phyloP scores from a whole-genome alignment of 2,888 invertebrate species.

The Geophilus truncorum region DNA sequence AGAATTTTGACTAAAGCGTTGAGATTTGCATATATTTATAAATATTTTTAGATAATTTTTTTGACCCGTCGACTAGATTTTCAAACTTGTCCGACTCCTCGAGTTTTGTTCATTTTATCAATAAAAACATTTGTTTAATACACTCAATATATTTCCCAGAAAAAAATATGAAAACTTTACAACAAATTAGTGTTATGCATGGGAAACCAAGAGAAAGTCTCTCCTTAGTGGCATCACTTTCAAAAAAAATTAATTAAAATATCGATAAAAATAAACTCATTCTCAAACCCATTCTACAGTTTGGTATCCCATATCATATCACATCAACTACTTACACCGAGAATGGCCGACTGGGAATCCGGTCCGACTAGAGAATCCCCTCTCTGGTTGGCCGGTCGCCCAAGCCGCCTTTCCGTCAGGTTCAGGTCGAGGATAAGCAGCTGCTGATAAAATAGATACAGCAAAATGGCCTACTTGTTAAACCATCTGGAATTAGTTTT shows the following conservation, averaged over 20 bases:
- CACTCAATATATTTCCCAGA: too few relatives aligned
- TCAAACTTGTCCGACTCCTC: too few relatives aligned
- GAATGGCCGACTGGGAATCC: constrained; percentile 12
- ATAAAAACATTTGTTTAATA: too few relatives aligned
- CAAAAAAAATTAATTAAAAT: not conserved
- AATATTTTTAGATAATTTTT: too few relatives aligned
- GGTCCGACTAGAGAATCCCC: not conserved
- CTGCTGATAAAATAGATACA: constrained; percentile 21
- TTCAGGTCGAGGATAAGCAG: constrained; percentile 29
- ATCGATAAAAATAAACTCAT: not conserved
- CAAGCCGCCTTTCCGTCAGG: constrained; percentile 29
- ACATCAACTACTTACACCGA: not conserved
- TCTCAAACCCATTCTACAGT: not conserved
- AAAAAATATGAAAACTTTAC: too few relatives aligned
- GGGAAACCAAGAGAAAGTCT: too few relatives aligned
- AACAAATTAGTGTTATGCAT: too few relatives aligned
- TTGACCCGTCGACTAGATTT: too few relatives aligned
- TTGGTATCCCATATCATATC: not conserved
- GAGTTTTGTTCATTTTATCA: too few relatives aligned
- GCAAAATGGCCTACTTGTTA: constrained; percentile 24
- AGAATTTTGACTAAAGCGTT: too few relatives aligned
- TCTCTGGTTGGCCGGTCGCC: constrained; percentile 29
- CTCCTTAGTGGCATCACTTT: too few relatives aligned
- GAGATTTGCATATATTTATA: too few relatives aligned
- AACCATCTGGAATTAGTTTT: constrained; percentile 18